Conservation (phyloP, 2,888 invertebrate species). For the Tinea trinotella region DNA sequence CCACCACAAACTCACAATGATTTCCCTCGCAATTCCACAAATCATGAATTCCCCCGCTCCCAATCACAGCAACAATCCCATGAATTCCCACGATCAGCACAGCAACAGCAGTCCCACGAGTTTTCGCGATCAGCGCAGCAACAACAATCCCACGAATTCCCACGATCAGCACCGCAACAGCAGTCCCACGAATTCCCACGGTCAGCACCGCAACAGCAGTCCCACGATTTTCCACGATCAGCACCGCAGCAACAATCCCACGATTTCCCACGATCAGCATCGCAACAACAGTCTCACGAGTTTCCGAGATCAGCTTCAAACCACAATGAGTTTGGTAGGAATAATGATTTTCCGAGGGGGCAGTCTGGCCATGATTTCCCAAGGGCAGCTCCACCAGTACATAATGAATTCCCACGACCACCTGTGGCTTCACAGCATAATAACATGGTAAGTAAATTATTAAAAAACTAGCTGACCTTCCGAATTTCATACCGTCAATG, state of each 20-base stretch:
- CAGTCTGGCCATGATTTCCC: not conserved
- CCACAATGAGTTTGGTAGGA: not conserved
- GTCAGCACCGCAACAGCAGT: no score
- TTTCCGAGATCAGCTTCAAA: not conserved
- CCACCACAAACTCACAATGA: slow-evolving; percentile 16
- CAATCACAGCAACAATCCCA: no score
- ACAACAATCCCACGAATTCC: slow-evolving; percentile 3
- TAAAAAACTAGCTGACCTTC: not conserved
- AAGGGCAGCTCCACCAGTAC: not conserved
- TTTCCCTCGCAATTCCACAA: not conserved
- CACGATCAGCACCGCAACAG: not conserved
- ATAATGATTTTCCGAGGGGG: not conserved
- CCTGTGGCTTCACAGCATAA: not conserved
- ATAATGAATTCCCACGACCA: not conserved
- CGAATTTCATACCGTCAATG: no score
- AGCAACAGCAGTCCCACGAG: no score
- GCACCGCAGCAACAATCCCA: no score
- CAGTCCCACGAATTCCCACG: not conserved
- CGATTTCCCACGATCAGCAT: not conserved
- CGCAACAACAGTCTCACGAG: no score
- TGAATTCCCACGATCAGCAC: not conserved
- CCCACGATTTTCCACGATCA: not conserved
- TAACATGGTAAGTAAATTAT: not conserved
- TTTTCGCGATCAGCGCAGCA: not conserved
- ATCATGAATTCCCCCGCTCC: not conserved